These are phyloP conservation scores for Chrysopilus asiliformis DNA, from an alignment of 2,888 invertebrate genomes.

Conservation along the genomic window DNA sequence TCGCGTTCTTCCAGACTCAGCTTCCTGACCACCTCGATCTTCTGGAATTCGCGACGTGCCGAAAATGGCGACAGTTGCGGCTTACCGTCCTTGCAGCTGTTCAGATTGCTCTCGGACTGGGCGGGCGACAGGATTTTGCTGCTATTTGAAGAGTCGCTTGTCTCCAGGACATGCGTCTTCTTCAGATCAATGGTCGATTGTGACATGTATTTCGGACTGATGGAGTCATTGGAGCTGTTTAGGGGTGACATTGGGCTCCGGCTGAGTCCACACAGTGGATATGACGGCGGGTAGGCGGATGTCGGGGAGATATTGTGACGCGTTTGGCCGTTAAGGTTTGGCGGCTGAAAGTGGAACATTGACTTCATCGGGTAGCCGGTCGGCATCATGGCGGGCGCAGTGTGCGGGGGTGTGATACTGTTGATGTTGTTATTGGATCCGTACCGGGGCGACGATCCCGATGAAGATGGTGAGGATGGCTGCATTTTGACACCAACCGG, in stretches of 20 bases:
- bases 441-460: conserved; percentile 24
- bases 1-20: conserved; percentile 19
- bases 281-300: conserved; percentile 20
- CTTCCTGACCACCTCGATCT: conserved; percentile 18
- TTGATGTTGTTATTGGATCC: conserved; percentile 29
- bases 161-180: conserved; percentile 30
- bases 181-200: conserved; percentile 35
- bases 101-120: conserved; percentile 33
- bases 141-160: conserved; percentile 31
- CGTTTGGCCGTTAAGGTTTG: conserved; percentile 16
- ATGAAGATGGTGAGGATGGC: conserved; percentile 21
- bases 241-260: conserved; percentile 10
- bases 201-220: conserved; percentile 29
- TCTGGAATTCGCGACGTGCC: conserved; percentile 18
- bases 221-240: conserved; percentile 22
- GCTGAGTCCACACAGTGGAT: conserved; percentile 12
- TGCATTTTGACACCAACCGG: conserved; percentile 42
- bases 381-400: conserved; percentile 22
- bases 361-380: conserved; percentile 20
- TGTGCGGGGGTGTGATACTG: conserved; percentile 16
- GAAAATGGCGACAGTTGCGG: conserved; percentile 9
- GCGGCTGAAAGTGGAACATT: conserved; percentile 25
- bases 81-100: not conserved
- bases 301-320: conserved; percentile 10
- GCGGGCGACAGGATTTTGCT: conserved; percentile 26